phyloP scores from a whole-genome alignment of 2,797 vertebrate species.

The Myotis vivesi region DNA sequence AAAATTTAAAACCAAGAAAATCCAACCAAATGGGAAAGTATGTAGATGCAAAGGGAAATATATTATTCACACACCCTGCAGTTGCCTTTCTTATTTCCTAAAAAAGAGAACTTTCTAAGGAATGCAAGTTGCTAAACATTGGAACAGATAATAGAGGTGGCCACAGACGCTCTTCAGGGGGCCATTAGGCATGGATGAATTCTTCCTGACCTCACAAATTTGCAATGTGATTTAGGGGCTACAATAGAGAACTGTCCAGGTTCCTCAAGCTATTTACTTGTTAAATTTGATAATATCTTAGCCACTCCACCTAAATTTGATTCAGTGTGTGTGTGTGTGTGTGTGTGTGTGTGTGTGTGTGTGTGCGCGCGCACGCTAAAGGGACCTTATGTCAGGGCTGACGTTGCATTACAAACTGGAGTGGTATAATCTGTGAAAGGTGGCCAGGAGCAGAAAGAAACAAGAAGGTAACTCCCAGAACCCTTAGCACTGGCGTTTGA shows the following conservation, averaged over 20 bases:
- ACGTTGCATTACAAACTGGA: not conserved
- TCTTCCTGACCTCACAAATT: not conserved
- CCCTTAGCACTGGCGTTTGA: not conserved
- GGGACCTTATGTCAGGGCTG: not conserved
- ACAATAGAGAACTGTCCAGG: not conserved
- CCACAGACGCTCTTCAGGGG: not conserved
- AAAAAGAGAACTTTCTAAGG: constrained; percentile 24
- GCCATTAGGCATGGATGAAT: not conserved
- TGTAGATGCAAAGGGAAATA: constrained; percentile 55
- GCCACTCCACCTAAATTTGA: not conserved
- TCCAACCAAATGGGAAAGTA: constrained; percentile 44
- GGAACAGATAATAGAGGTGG: not conserved
- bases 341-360: not conserved
- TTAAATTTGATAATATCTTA: not conserved
- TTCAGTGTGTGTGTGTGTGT: not conserved
- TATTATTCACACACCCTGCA: constrained; percentile 58
- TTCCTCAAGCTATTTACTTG: not conserved
- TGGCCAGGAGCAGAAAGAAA: not conserved
- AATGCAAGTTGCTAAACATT: constrained; percentile 52
- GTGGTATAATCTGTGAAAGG: not conserved
- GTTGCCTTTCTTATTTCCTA: constrained; percentile 8
- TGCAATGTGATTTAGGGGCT: not conserved
- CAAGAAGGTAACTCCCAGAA: not conserved
- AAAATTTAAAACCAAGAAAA: constrained; percentile 48
- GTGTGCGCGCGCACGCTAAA: too few relatives aligned